Percentiles rank a stretch among this genome's conserved stretches.
These are phyloP conservation scores for Chlorodrepanis virens DNA, from an alignment of 2,113 vertebrate genomes.

Conservation along the genomic window DNA sequence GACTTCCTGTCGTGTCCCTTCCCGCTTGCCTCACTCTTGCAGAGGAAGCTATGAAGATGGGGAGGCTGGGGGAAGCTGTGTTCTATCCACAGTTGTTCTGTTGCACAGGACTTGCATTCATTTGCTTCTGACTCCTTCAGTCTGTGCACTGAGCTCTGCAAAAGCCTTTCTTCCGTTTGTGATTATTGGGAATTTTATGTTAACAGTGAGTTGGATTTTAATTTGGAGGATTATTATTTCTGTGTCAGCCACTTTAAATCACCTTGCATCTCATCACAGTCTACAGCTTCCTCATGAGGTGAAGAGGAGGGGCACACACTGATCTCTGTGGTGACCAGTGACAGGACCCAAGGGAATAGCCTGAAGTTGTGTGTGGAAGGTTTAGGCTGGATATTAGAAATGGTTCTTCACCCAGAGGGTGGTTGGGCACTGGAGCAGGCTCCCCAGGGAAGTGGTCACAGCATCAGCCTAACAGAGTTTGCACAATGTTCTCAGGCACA, in stretches of 20 bases:
- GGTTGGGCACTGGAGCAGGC: not conserved
- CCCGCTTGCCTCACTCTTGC: not conserved
- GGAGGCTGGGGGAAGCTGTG: not conserved
- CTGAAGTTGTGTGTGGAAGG: not conserved
- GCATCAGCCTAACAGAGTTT: not conserved
- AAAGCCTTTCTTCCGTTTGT: not conserved
- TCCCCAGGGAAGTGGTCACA: not conserved
- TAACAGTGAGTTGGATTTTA: not conserved
- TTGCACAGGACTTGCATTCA: not conserved
- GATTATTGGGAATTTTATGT: not conserved
- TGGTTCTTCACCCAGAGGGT: not conserved
- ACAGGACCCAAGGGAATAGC: rapidly evolving
- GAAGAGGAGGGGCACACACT: not conserved
- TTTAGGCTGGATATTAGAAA: not conserved
- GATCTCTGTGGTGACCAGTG: not conserved
- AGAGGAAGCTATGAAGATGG: not conserved
- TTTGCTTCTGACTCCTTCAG: not conserved
- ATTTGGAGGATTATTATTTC: not conserved
- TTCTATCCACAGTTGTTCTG: not conserved
- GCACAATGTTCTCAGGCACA: not conserved
- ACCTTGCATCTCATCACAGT: not conserved
- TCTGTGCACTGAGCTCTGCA: not conserved
- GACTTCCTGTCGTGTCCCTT: not conserved
- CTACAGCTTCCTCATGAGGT: not conserved
- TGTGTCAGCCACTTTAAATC: not conserved